phyloP scores from a whole-genome alignment of 2,797 vertebrate species.

The Syngnathus rostellatus region DNA sequence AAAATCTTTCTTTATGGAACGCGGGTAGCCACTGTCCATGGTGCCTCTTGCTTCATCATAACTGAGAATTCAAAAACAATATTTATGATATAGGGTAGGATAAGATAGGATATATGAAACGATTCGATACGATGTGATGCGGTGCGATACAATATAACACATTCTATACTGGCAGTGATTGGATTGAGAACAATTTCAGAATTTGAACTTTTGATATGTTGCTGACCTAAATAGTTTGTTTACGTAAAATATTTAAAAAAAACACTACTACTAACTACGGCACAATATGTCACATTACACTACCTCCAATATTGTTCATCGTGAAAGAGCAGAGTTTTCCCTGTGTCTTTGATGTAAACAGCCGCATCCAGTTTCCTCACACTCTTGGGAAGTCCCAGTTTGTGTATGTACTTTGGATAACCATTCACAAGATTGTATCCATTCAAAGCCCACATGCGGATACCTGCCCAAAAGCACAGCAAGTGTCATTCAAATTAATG shows the following conservation, averaged over 20 bases:
- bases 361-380: constrained; percentile 82
- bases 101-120: too few species aligned
- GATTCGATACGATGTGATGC: too few species aligned
- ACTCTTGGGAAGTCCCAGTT: constrained; percentile 82
- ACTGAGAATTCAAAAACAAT: constrained; percentile 49
- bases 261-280: neutral
- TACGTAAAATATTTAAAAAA: neutral
- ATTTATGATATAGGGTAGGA: neutral
- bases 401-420: constrained; percentile 89
- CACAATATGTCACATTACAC: neutral
- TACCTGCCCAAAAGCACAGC: constrained; percentile 66
- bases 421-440: constrained; percentile 82
- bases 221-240: neutral
- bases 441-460: constrained; percentile 87
- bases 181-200: too few species aligned
- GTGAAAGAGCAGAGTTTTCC: constrained; percentile 85
- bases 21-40: constrained; percentile 82
- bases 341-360: constrained; percentile 72
- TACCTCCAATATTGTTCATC: constrained; percentile 92
- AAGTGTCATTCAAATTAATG: neutral
- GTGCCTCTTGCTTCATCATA: constrained; percentile 73
- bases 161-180: too few species aligned
- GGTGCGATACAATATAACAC: too few species aligned
- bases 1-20: constrained; percentile 76
- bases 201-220: too few species aligned